Base-by-base conservation (phyloP, 2,888 invertebrate species). In the Ochropleura plecta region DNA sequence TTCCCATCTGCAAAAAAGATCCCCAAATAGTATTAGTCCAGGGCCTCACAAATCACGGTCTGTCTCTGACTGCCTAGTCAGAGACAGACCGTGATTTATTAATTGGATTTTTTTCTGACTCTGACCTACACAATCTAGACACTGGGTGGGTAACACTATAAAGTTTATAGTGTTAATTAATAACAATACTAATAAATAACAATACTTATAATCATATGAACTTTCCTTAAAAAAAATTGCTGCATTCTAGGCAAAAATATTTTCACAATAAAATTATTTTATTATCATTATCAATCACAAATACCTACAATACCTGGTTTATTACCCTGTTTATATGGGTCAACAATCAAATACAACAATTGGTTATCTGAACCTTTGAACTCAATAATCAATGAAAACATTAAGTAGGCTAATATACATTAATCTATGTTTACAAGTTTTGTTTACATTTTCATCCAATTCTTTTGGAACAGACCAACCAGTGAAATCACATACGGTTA, bases 291-390 rank as follows among this genome's bases (percentile, higher is more conserved):
- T 53, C 30, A n/a, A 0, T 42, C 14, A 20, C 1, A 14, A 59
- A 18, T 73, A 73, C 10, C 5, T 70, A 46, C 3, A 3, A 20
- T 48, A 67, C n/a, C 60, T 55, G 46, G 20, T 40, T 46, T 49
- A 57, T 20, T 48, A 40, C 8, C 18, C 42, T 46, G 48, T 67
- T 42, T 48, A 44, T 49, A 42, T 10, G 46, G 63, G 51, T 59
- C 51, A 78, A 57, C 44, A 53, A 20, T 48, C 10, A 65, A 42
- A 48, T 40, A 46, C 14, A 44, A 20, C 20, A 14, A 42, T 68
- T 8, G 40, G 14, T 51, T 53, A 76, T 60, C 20, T 9, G 18
- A 51, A 60, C 59, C 42, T 76, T 51, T 57, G 42, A n/a, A 60
- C 12, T 60, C 42, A 20, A 42, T 18, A 63, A 18, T 55, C 12